A percentile compares a stretch with the other conserved stretches of the same genome.
These are phyloP conservation scores for Lissonota sp. DNA, from an alignment of 2,888 invertebrate genomes.

Conservation along the genomic window DNA sequence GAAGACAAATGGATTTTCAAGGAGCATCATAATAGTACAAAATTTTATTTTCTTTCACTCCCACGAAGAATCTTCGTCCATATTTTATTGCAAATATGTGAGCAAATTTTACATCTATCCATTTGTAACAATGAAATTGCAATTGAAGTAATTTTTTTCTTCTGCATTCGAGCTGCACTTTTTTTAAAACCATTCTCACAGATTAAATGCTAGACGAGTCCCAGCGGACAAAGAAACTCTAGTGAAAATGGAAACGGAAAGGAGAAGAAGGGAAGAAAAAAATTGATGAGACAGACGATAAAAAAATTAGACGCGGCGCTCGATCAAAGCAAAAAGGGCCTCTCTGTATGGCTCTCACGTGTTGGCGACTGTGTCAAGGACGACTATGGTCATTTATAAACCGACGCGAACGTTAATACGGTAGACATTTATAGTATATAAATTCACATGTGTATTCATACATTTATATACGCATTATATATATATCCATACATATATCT, in stretches of 20 bases:
- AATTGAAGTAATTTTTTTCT: neutral
- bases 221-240: constrained; percentile 11
- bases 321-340: constrained; percentile 65
- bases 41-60: too few species aligned
- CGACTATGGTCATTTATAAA: constrained; percentile 58
- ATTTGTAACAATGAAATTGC: too few species aligned
- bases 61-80: too few species aligned
- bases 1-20: too few species aligned
- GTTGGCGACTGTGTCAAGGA: constrained; percentile 66
- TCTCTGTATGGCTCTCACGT: constrained; percentile 46
- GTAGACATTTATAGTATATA: constrained; percentile 26
- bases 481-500: neutral
- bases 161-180: neutral
- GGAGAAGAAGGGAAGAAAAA: constrained; percentile 19
- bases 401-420: constrained; percentile 46
- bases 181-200: neutral
- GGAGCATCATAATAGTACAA: too few species aligned
- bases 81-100: too few species aligned
- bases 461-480: constrained; percentile 14
- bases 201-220: constrained; percentile 1
- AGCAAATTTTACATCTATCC: too few species aligned
- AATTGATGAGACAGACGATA: constrained; percentile 52
- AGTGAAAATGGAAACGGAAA: constrained; percentile 27
- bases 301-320: constrained; percentile 60
- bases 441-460: constrained; percentile 25